Evolutionary conservation across 2,888 invertebrate species (phyloP), one percentile per base, ranked within the genome.

Genomic region (Calephelis perditalis): DNA sequence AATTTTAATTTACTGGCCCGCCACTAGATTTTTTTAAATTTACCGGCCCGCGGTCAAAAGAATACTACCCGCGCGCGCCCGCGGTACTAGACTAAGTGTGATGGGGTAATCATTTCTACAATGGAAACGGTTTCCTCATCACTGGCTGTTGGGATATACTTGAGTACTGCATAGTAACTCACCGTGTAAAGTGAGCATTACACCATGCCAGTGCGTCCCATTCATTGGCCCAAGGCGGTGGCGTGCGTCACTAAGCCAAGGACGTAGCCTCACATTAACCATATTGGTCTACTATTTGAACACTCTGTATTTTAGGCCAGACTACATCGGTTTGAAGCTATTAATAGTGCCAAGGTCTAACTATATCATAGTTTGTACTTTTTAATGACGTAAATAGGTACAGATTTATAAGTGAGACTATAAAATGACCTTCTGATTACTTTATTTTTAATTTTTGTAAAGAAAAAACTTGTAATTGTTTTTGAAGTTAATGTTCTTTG

Each of bases 251-350:
- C 59, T 7, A 26, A 45, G 6, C 8, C 55, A 55, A 59, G 55
- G 59, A 54, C 55, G 36, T 9, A 55, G 59, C 47, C 63, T 40
- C 8, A 63, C 62, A 65, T 66, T 68, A 68, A 64, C 66, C 68
- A 69, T 69, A 70, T 67, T 71, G 64, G 67, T 58, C 64, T 71
- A 72, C 75, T 81, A 78, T 80, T 82, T 82, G 78, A 69, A 73
- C 75, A 74, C 67, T 75, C 77, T 72, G 54, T 54, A 36, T 82
- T 76, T 73, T 74, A 71, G 70, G 69, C 69, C 68, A 65, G 52
- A 65, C 67, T 11, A 36, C 36, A 54, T 54, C 35, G 15, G 35
- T 54, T 54, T 54, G 35, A 54, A 54, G 36, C 36, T 52, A 66
- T 62, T 63, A 57, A 60, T 65, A 66, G 44, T 35, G 26, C 11